A percentile compares a stretch with the other conserved stretches of the same genome.
phyloP scores from a whole-genome alignment of 2,113 vertebrate genomes.

The Galemys pyrenaicus region DNA sequence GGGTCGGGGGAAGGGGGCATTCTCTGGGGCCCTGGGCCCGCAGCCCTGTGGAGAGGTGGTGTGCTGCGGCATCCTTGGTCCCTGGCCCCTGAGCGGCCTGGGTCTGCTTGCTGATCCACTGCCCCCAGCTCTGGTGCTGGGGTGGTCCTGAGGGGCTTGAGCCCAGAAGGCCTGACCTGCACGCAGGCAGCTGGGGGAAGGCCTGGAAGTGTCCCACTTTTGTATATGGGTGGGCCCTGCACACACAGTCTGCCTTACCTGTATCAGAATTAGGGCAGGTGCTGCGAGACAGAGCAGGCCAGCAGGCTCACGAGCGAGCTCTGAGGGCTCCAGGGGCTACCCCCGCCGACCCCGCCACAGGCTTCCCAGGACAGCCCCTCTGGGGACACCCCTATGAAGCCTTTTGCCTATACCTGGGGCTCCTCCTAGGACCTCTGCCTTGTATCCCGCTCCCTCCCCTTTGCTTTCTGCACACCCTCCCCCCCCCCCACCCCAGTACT shows the following conservation, averaged over 20 bases:
- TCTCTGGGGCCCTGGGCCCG: background rate
- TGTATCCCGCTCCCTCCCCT: background rate
- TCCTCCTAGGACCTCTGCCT: too few species aligned
- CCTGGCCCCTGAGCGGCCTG: background rate
- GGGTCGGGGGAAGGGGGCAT: background rate
- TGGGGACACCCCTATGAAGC: background rate
- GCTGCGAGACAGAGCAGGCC: background rate
- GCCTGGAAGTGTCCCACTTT: background rate
- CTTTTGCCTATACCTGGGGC: fast-evolving
- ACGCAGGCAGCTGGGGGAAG: background rate
- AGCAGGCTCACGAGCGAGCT: background rate
- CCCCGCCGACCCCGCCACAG: too few species aligned
- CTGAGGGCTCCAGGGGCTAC: fast-evolving
- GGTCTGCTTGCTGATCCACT: background rate
- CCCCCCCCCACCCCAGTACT: too few species aligned
- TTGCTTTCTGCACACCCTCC: background rate
- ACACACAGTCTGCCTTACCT: background rate
- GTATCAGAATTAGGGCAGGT: background rate
- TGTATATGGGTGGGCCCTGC: background rate
- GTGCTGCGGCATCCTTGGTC: background rate
- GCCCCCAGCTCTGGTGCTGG: background rate
- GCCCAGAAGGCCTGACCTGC: background rate
- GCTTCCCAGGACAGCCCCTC: too few species aligned
- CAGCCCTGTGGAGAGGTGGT: background rate
- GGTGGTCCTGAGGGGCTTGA: background rate